Evolutionary conservation across 2,113 vertebrate genomes (phyloP).

Genomic region (Bostrychus sinensis): DNA sequence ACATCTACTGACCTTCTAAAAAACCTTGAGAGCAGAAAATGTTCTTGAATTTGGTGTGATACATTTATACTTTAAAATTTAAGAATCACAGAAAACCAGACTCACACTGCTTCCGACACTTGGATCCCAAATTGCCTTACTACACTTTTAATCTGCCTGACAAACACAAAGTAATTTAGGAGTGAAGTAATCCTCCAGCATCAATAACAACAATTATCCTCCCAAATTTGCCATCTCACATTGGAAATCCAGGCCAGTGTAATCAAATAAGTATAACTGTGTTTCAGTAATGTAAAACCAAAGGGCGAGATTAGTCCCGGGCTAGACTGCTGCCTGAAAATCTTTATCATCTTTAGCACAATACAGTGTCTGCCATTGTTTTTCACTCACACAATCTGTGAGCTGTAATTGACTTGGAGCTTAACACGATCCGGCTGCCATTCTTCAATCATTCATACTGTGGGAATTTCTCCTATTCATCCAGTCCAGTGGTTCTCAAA

Average conservation of each 20-base stretch:
- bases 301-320: conserved; percentile 6
- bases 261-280: conserved; percentile 25
- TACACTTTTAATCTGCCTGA: not conserved
- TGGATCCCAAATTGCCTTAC: not conserved
- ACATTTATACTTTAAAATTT: too few relatives aligned
- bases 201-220: conserved; percentile 35
- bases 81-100: too few relatives aligned
- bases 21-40: too few relatives aligned
- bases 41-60: too few relatives aligned
- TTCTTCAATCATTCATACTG: conserved; percentile 41
- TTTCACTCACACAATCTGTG: conserved; percentile 18
- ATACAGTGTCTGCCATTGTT: conserved; percentile 25
- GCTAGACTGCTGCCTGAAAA: not conserved
- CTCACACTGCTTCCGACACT: too few relatives aligned
- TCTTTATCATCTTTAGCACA: conserved; percentile 12
- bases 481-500: conserved; percentile 30
- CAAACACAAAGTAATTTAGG: not conserved
- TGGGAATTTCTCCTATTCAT: conserved; percentile 34
- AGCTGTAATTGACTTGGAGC: conserved; percentile 42
- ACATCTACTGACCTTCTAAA: not conserved
- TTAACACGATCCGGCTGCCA: conserved; percentile 37
- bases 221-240: conserved; percentile 19
- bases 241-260: not conserved
- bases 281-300: conserved; percentile 10
- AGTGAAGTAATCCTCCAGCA: conserved; percentile 10